A percentile compares a stretch with the other conserved stretches of the same genome.
These are phyloP conservation scores for Hypena proboscidalis DNA, from an alignment of 2,888 invertebrate species.

Conservation along the genomic window DNA sequence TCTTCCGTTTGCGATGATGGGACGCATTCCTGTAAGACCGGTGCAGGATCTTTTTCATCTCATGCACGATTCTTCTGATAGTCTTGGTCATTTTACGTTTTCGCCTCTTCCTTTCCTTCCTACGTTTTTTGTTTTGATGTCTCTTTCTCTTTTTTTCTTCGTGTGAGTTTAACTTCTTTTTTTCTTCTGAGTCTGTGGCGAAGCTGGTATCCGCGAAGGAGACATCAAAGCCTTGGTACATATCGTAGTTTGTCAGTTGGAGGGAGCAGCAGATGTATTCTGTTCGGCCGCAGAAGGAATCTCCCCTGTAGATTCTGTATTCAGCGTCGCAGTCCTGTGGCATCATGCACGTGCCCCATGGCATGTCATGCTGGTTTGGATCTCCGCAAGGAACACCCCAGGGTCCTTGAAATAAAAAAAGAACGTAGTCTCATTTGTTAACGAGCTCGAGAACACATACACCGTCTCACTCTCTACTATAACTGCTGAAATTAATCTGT, in stretches of 20 bases:
- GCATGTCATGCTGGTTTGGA: constrained; percentile 73
- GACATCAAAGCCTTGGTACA: constrained; percentile 69
- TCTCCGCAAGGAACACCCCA: constrained; percentile 78
- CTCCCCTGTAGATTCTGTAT: constrained; percentile 71
- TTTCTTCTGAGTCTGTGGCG: constrained; percentile 61
- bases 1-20: constrained; percentile 58
- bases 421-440: too few relatives aligned
- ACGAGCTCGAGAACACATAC: too few relatives aligned
- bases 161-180: constrained; percentile 29
- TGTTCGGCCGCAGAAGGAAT: constrained; percentile 68
- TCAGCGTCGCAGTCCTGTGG: constrained; percentile 69
- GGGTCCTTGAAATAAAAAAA: constrained; percentile 56
- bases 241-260: constrained; percentile 64
- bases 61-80: constrained; percentile 59
- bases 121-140: constrained; percentile 17
- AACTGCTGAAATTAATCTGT: too few relatives aligned
- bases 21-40: constrained; percentile 64
- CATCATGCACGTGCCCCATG: constrained; percentile 73
- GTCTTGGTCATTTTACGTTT: constrained; percentile 62
- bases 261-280: constrained; percentile 70
- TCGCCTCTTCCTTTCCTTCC: constrained; percentile 35
- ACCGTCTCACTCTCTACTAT: too few relatives aligned
- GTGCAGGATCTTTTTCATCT: constrained; percentile 63
- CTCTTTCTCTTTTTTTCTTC: constrained; percentile 27
- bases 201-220: constrained; percentile 65